Evolutionary conservation across 2,797 vertebrate species (phyloP).

Genomic region (Acridotheres tristis): DNA sequence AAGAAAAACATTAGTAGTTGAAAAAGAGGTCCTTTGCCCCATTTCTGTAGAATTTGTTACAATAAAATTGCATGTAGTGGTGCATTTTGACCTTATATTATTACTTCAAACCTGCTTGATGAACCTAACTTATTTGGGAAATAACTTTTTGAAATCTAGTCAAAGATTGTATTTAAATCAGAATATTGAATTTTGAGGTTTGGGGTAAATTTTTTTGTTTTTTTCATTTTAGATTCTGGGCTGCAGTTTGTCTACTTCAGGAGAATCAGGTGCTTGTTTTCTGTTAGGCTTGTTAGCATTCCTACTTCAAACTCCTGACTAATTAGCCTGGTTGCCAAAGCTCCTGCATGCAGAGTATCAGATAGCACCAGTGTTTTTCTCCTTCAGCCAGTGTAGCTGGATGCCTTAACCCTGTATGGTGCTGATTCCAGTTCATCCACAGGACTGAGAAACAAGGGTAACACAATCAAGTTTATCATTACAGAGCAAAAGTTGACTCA

Average conservation of each 20-base stretch:
- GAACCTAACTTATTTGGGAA: not conserved
- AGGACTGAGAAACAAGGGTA: not conserved
- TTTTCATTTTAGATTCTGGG: not conserved
- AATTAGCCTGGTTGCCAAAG: conserved; percentile 43
- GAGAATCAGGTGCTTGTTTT: conserved; percentile 58
- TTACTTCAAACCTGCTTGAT: not conserved
- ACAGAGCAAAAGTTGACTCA: not conserved
- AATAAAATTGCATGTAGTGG: not conserved
- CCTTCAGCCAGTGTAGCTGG: not conserved
- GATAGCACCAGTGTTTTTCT: not conserved
- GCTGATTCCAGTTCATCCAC: not conserved
- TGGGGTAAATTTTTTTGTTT: not conserved
- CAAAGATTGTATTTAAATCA: not conserved
- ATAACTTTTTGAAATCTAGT: not conserved
- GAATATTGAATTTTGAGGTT: not conserved
- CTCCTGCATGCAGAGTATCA: conserved; percentile 21
- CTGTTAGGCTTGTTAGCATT: conserved; percentile 30
- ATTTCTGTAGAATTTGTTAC: not conserved
- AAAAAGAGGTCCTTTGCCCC: not conserved
- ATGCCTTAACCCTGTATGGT: conserved; percentile 6
- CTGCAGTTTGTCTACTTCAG: not conserved
- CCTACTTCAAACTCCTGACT: conserved; percentile 28
- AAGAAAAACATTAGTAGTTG: not conserved
- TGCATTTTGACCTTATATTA: not conserved
- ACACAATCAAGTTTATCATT: not conserved